phyloP scores from a whole-genome alignment of 2,797 vertebrate species.

The Poecilia wingei region DNA sequence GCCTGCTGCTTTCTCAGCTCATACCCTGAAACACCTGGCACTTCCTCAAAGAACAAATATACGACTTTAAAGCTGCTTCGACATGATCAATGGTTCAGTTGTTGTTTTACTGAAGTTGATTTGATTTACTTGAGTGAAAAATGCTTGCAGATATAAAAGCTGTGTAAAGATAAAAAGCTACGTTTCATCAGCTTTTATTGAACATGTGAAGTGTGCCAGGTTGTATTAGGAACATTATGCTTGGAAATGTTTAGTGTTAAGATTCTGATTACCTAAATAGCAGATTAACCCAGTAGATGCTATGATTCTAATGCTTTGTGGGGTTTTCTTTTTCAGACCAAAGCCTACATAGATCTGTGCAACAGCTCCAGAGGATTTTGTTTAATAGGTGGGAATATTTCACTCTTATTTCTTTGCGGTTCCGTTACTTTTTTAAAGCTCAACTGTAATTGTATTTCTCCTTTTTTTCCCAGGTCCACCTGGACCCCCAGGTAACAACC shows the following conservation, averaged over 20 bases:
- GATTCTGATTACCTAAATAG: background rate
- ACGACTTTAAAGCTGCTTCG: background rate
- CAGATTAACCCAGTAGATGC: background rate
- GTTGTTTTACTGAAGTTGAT: background rate
- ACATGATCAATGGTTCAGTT: too few species aligned
- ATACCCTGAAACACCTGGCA: conserved; percentile 16
- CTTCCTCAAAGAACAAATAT: conserved; percentile 17
- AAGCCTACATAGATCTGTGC: conserved; percentile 86
- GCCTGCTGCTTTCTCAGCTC: conserved; percentile 26
- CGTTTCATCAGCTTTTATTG: background rate
- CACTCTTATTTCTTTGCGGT: background rate
- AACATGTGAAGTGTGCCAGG: background rate
- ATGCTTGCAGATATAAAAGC: background rate
- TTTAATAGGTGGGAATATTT: conserved; percentile 81
- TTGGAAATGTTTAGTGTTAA: background rate
- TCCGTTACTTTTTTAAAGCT: background rate
- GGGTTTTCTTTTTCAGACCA: conserved; percentile 76
- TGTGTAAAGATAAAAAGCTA: background rate
- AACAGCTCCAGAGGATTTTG: conserved; percentile 87
- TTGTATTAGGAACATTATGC: background rate
- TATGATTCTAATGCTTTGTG: background rate
- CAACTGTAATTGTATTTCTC: conserved; percentile 5
- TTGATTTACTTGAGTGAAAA: background rate
- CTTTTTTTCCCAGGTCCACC: conserved; percentile 78
- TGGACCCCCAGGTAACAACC: conserved; percentile 87